Percentiles rank a stretch among this genome's conserved stretches.
Conservation (phyloP, 2,797 vertebrate genomes). For the Chromobotia macracanthus region DNA sequence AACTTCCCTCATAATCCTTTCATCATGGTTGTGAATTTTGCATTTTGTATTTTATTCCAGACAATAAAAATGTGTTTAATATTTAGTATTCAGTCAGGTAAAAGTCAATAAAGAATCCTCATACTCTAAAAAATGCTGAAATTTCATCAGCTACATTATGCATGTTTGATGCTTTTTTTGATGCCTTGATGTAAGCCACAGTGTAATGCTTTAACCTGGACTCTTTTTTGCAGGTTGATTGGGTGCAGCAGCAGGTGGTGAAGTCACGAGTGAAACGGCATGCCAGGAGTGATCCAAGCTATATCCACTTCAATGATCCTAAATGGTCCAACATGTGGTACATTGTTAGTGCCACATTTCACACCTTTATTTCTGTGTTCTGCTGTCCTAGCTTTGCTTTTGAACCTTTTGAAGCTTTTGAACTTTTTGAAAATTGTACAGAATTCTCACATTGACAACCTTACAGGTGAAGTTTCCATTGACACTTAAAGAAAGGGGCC, state of each 20-base stretch:
- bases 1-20: too few species aligned
- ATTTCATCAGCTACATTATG: too few species aligned
- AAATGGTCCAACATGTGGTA: slow-evolving; percentile 97
- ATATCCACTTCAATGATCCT: slow-evolving; percentile 85
- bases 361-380: not conserved
- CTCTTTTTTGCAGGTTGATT: slow-evolving; percentile 80
- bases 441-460: too few species aligned
- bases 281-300: slow-evolving; percentile 66
- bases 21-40: too few species aligned
- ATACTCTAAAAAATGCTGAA: too few species aligned
- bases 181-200: slow-evolving; percentile 5
- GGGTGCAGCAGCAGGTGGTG: slow-evolving; percentile 88
- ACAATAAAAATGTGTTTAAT: too few species aligned
- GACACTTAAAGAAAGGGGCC: slow-evolving; percentile 12
- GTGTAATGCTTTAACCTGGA: not conserved
- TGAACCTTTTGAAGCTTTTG: not conserved
- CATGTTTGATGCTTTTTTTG: slow-evolving; percentile 5
- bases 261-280: slow-evolving; percentile 86
- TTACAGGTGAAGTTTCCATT: not conserved
- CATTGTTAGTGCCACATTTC: slow-evolving; percentile 80
- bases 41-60: too few species aligned
- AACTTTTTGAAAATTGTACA: not conserved
- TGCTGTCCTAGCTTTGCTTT: not conserved
- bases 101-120: too few species aligned
- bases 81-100: too few species aligned